phyloP scores from a whole-genome alignment of 2,113 vertebrate genomes.

The Pachyramphus minor region DNA sequence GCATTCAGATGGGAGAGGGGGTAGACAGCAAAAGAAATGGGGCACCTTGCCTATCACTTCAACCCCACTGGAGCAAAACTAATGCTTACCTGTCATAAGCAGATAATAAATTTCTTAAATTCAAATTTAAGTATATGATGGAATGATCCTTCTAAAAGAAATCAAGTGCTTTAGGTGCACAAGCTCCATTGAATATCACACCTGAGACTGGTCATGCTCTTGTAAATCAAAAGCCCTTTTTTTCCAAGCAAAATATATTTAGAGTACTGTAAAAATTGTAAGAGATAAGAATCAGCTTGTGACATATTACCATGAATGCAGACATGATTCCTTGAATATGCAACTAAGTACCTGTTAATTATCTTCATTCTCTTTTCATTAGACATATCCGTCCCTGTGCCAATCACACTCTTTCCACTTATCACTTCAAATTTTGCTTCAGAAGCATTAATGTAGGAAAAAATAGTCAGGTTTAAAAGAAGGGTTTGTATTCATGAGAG shows the following conservation, averaged over 20 bases:
- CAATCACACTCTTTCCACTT: not conserved
- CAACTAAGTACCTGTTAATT: not conserved
- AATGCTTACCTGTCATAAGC: not conserved
- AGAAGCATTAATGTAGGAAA: not conserved
- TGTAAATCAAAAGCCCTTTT: not conserved
- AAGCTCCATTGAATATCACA: not conserved
- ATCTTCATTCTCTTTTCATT: not conserved
- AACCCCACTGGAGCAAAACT: not conserved
- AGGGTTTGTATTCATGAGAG: not conserved
- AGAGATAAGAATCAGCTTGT: not conserved
- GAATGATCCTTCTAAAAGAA: not conserved
- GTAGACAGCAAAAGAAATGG: not conserved
- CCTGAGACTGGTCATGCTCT: not conserved
- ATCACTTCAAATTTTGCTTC: not conserved
- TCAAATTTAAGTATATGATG: not conserved
- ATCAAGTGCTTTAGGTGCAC: not conserved
- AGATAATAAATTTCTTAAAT: not conserved
- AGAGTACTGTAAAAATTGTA: not conserved
- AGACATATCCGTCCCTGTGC: rapidly evolving
- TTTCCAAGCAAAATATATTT: not conserved
- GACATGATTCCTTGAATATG: not conserved
- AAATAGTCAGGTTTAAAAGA: not conserved
- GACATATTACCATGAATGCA: not conserved
- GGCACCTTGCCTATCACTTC: not conserved
- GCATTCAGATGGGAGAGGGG: not conserved